Conservation (phyloP, 2,113 vertebrate species). For the Panthera tigris region DNA sequence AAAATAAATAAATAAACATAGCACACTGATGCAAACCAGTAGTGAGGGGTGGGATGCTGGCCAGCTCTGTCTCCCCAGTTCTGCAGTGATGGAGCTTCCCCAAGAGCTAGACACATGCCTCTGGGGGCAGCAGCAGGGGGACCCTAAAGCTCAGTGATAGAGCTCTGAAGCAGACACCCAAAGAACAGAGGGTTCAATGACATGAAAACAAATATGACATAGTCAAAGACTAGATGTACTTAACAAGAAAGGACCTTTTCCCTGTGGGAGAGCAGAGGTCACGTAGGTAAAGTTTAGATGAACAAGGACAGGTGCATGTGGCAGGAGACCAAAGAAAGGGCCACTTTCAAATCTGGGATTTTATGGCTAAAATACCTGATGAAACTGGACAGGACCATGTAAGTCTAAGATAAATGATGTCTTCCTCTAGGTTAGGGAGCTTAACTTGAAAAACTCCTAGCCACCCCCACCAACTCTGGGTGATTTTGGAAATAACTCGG, state of each 20-base stretch:
- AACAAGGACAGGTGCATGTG: neutral
- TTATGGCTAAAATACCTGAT: neutral
- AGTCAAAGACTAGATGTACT: neutral
- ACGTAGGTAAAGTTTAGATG: neutral
- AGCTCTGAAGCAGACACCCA: neutral
- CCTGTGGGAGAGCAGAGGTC: neutral
- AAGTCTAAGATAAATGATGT: neutral
- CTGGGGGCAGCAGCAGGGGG: neutral
- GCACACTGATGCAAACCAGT: neutral
- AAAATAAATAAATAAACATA: neutral
- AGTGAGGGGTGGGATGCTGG: neutral
- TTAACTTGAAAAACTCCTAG: neutral
- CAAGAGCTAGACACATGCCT: rapidly evolving
- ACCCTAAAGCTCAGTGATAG: neutral
- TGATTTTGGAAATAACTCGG: neutral
- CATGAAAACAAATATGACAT: neutral
- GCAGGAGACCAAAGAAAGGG: neutral
- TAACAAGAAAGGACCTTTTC: neutral
- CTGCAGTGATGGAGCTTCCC: neutral
- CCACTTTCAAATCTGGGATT: neutral
- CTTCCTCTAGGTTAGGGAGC: neutral
- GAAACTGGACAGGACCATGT: neutral
- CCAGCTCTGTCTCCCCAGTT: neutral
- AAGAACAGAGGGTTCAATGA: neutral
- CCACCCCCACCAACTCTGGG: neutral